Evolutionary conservation across 2,888 invertebrate species (phyloP), one percentile per base, ranked within the genome.

Genomic region (Drosophila siamana): DNA sequence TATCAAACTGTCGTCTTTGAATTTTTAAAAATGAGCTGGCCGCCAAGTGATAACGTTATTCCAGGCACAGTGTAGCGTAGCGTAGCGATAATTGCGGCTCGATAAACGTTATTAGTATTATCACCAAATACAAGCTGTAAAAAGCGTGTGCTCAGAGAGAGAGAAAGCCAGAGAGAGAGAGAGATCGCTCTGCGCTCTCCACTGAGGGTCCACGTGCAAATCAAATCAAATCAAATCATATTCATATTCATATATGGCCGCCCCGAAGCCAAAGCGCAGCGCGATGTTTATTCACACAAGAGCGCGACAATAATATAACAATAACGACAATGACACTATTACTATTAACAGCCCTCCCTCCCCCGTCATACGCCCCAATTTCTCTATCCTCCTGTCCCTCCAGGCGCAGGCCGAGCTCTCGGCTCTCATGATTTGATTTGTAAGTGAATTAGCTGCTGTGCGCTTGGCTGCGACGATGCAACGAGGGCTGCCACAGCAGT

Each of bases 311-410:
- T 28, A 73, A 47, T 15, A 38, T 30, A 62, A 64, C 46, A 62
- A 65, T 48, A 69, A 85, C 85, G 84, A 87, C 84, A 84, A 84
- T 84, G 85, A 87, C 84, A 87, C 82, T 87, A 85, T 84, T 72
- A 75, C 69, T 68, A 76, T 72, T 65, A 72, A 76, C 64, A 61
- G 22, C 54, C 33, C 41, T 30, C 50, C 36, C 38, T 50, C 16
- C 24, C 11, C 44, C 19, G 28, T 22, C 48, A 41, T 2, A 43
- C 24, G 3, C 7, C 16, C 19, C 11, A 28, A 44, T 28, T 15
- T 40, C 22, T 33, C 24, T 30, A 6, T 28, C 13, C 36, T 33
- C 40, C 19, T 3, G 1, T 19, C n/a, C n/a, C 19, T 19, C 2
- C 19, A 19, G n/a, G 11, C 15, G 15, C 7, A 38, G 36, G 48